These are phyloP conservation scores for Geopemphigus sp. DNA, from an alignment of 1,140 invertebrate species.

Conservation along the genomic window DNA sequence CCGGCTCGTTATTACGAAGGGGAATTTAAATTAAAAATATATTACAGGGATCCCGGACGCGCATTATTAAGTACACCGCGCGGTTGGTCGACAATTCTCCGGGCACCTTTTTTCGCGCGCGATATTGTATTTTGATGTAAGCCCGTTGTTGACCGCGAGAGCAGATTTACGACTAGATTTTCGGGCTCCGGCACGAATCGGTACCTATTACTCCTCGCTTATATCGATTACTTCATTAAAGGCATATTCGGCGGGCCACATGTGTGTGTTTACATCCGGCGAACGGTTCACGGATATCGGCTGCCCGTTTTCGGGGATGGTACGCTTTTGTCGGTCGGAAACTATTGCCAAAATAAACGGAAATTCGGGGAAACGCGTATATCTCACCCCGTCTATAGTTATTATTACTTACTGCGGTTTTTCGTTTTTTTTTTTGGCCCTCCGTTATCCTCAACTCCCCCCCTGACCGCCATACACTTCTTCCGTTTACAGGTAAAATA, in stretches of 20 bases:
- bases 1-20: conserved; percentile 12
- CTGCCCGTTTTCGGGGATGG: not conserved
- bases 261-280: conserved; percentile 5
- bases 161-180: not conserved
- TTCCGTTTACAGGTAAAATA: not conserved
- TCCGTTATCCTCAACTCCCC: no score
- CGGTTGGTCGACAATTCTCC: not conserved
- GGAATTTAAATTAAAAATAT: conserved; percentile 39
- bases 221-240: conserved; percentile 22
- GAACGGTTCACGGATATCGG: not conserved
- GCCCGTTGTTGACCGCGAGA: not conserved
- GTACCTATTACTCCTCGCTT: not conserved
- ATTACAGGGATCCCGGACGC: conserved; percentile 10
- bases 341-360: conserved; percentile 31
- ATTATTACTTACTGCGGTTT: not conserved
- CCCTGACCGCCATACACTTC: no score
- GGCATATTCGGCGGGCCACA: not conserved
- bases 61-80: not conserved
- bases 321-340: conserved; percentile 20
- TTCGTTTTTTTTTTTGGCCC: conserved; percentile 12
- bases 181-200: not conserved
- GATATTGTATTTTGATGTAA: not conserved
- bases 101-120: not conserved
- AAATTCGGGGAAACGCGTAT: not conserved
- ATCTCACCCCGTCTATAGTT: not conserved